Percentiles rank a stretch among this genome's conserved stretches.
Conservation (phyloP, 2,888 invertebrate genomes). For the Bhutanitis thaidina region DNA sequence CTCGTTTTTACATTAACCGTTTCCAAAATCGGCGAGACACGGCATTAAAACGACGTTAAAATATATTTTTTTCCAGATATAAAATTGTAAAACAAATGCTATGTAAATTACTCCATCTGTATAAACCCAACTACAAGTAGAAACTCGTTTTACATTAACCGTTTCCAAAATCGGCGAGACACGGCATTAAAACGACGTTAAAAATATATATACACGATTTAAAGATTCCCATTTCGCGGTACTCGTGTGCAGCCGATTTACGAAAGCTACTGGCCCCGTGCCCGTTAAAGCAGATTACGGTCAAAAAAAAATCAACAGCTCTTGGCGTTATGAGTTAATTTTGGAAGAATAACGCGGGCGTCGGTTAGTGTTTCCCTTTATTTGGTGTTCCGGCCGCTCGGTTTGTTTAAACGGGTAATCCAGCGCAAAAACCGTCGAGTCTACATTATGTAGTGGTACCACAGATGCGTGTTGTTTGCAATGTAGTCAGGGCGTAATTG, state of each 20-base stretch:
- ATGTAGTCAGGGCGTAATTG: constrained; percentile 61
- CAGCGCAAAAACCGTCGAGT: constrained; percentile 60
- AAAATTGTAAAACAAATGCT: too few species aligned
- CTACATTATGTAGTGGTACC: constrained; percentile 56
- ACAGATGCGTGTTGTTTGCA: constrained; percentile 59
- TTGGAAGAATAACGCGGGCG: constrained; percentile 74
- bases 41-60: constrained; percentile 72
- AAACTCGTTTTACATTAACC: constrained; percentile 58
- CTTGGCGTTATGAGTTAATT: constrained; percentile 79
- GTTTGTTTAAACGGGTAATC: constrained; percentile 75
- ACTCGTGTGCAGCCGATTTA: constrained; percentile 69
- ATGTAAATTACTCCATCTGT: constrained; percentile 3
- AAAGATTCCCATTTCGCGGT: constrained; percentile 73
- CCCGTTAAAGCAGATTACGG: constrained; percentile 77
- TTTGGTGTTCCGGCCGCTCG: constrained; percentile 67
- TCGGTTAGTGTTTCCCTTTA: constrained; percentile 72
- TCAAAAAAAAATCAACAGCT: constrained; percentile 69
- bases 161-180: constrained; percentile 64
- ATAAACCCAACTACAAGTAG: constrained; percentile 34
- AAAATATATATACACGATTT: constrained; percentile 70
- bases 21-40: constrained; percentile 62
- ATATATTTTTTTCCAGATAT: too few species aligned
- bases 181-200: constrained; percentile 70
- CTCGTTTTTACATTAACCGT: constrained; percentile 73
- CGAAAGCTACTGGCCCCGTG: constrained; percentile 73